These are phyloP conservation scores for Caerostris darwini DNA, from an alignment of 1,140 invertebrate species.

Conservation along the genomic window DNA sequence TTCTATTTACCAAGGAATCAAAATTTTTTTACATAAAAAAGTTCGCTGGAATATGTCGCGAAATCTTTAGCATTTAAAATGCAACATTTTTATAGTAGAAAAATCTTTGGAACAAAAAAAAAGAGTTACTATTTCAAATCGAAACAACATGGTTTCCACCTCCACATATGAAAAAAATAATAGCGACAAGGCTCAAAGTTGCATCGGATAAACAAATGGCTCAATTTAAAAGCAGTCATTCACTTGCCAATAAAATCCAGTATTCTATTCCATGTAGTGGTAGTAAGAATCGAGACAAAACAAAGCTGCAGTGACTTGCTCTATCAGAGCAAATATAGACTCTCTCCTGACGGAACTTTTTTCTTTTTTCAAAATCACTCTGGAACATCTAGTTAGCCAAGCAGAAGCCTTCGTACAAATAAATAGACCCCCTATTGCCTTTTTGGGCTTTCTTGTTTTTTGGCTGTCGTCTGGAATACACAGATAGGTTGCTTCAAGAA, in stretches of 20 bases:
- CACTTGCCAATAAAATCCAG: conserved; percentile 40
- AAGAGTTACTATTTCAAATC: not conserved
- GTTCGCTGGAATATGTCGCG: too few relatives aligned
- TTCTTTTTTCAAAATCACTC: not conserved
- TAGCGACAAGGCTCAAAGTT: not conserved
- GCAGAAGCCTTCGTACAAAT: conserved; percentile 31
- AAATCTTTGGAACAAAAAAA: too few relatives aligned
- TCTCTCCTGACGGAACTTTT: not conserved
- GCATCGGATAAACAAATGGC: not conserved
- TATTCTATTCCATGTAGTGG: conserved; percentile 37
- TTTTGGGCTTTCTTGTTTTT: not conserved
- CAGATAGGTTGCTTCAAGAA: not conserved
- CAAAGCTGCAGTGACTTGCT: not conserved
- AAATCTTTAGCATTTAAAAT: too few relatives aligned
- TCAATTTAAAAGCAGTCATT: conserved; percentile 45
- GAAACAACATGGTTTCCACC: too few relatives aligned
- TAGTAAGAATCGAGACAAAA: not conserved
- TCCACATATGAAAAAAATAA: not conserved
- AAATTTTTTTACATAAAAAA: too few relatives aligned
- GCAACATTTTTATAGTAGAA: too few relatives aligned
- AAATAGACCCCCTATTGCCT: conserved; percentile 15
- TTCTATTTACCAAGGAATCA: too few relatives aligned
- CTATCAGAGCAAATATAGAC: conserved; percentile 1
- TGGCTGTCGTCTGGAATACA: not conserved
- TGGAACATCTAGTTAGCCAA: conserved; percentile 29